Conservation (phyloP, 2,888 invertebrate species). For the Caradrina clavipalpis region DNA sequence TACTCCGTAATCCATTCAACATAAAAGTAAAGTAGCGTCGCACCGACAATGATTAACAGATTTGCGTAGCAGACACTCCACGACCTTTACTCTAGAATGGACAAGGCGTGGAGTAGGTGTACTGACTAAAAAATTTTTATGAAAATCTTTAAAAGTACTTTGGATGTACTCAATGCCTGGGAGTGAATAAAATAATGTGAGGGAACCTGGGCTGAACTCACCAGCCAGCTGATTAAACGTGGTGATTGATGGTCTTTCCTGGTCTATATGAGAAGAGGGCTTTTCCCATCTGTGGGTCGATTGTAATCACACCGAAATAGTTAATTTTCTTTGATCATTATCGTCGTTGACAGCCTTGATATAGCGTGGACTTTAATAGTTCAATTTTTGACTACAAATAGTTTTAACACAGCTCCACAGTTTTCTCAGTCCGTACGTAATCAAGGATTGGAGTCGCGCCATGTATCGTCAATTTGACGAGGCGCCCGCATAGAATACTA, state of each 20-base stretch:
- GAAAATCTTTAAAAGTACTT: too few species aligned
- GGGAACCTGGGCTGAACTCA: too few species aligned
- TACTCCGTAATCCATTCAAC: conserved; percentile 36
- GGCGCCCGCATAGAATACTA: conserved; percentile 70
- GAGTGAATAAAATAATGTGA: too few species aligned
- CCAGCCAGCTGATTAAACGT: too few species aligned
- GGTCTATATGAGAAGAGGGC: too few species aligned
- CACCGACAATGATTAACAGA: conserved; percentile 49
- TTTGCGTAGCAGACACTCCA: conserved; percentile 56
- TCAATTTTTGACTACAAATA: too few species aligned
- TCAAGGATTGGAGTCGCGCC: conserved; percentile 65
- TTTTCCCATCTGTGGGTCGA: too few species aligned
- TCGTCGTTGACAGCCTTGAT: too few species aligned
- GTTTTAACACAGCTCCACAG: conserved; percentile 12
- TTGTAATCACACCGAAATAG: too few species aligned
- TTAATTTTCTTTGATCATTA: too few species aligned
- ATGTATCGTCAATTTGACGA: conserved; percentile 67
- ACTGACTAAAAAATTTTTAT: not conserved
- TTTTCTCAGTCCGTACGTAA: conserved; percentile 49
- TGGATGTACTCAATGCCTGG: too few species aligned
- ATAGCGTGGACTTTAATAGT: not conserved
- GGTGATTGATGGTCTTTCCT: too few species aligned
- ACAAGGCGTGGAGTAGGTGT: conserved; percentile 46
- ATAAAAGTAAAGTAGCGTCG: conserved; percentile 35
- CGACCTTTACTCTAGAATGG: conserved; percentile 48